These are phyloP conservation scores for Saguinus imperator DNA, from an alignment of 2,113 vertebrate species.

Conservation along the genomic window DNA sequence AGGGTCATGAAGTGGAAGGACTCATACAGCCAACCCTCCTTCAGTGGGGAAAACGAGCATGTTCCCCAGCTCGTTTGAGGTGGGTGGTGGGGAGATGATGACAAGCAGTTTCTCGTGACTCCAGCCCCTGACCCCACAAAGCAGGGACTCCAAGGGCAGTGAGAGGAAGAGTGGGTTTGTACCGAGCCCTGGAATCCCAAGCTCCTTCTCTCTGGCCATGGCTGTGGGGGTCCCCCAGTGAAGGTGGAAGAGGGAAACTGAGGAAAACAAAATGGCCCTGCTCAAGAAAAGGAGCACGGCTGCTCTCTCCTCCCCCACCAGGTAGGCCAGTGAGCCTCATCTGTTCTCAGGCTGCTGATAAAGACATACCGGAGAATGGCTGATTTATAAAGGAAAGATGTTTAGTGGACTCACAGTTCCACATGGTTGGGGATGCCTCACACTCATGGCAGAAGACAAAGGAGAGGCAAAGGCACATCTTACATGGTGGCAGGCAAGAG, in stretches of 20 bases:
- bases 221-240: neutral
- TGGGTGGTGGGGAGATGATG: rapidly evolving
- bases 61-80: neutral
- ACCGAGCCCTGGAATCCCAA: no score
- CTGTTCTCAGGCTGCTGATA: no score
- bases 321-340: neutral
- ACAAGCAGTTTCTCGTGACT: neutral
- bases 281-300: neutral
- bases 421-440: no score
- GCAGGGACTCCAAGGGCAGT: neutral
- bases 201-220: neutral
- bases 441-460: no score
- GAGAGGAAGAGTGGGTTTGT: neutral
- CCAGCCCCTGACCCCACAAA: neutral
- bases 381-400: no score
- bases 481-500: no score
- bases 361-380: no score
- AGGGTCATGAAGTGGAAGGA: no score
- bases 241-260: neutral
- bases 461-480: no score
- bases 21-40: neutral
- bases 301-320: neutral
- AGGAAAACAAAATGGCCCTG: neutral
- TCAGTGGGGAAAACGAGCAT: neutral
- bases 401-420: no score